Evolutionary conservation across 2,888 invertebrate genomes (phyloP).

Genomic region (Hypolimnas misippus): DNA sequence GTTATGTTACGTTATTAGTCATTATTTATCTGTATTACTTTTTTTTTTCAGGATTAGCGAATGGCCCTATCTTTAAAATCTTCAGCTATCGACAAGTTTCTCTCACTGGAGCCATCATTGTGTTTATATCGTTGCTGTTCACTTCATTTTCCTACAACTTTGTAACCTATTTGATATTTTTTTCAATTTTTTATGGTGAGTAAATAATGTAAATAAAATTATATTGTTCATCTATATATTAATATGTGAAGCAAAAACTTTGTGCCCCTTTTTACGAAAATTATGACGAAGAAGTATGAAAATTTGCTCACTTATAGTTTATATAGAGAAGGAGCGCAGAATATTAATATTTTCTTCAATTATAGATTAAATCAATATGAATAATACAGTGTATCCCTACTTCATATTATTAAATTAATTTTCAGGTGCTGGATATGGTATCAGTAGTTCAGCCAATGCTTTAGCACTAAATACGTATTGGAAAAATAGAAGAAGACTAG

Average conservation of each 20-base stretch:
- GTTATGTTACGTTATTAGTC: too few species aligned
- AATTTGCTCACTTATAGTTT: too few species aligned
- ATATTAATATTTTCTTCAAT: too few species aligned
- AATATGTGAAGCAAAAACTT: too few species aligned
- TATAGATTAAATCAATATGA: too few species aligned
- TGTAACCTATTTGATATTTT: slow-evolving; percentile 85
- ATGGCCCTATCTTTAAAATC: slow-evolving; percentile 88
- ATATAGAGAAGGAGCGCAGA: too few species aligned
- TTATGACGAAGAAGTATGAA: too few species aligned
- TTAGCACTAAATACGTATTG: slow-evolving; percentile 90
- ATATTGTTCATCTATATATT: too few species aligned
- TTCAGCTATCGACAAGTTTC: slow-evolving; percentile 88
- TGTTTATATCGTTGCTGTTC: slow-evolving; percentile 84
- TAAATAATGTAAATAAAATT: background rate
- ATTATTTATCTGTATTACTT: too few species aligned
- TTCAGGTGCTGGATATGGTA: slow-evolving; percentile 86
- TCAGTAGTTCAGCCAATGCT: slow-evolving; percentile 87
- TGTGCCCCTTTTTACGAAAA: too few species aligned
- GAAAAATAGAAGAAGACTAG: slow-evolving; percentile 87
- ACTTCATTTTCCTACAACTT: slow-evolving; percentile 87
- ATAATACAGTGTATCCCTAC: too few species aligned
- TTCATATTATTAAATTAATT: slow-evolving; percentile 33
- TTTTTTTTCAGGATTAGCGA: slow-evolving; percentile 85
- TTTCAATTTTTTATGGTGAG: slow-evolving; percentile 88
- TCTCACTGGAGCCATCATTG: slow-evolving; percentile 84